Base-by-base conservation (phyloP, 1,140 invertebrate species). In the Lanistes nyassanus region DNA sequence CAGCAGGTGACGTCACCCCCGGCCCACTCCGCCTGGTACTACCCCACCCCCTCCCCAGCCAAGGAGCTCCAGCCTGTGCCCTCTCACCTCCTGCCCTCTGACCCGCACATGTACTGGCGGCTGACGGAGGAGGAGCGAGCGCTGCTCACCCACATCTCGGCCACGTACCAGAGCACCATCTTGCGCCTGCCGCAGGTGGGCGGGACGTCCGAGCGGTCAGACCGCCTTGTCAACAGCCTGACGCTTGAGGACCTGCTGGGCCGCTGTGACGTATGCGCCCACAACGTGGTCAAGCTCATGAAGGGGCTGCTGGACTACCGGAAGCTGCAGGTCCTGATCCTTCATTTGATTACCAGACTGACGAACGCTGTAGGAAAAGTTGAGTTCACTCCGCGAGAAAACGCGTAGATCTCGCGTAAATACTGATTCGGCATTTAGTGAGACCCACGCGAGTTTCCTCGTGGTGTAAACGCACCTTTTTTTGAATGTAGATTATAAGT, bases 51-150 rank as follows among this genome's bases (percentile, higher is more conserved):
- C 53, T 23, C 19, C 9, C 55, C 55, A 37, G 56, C 34, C 19
- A 58, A 58, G 31, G 56, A 56, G 36, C 39, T 72, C 23, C 55
- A 72, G 36, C 51, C 70, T 13, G 31, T 72, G 6, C 56, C 37
- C 21, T 34, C 36, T 2, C 6, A n/a, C 19, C 55, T 60, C 55
- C 23, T 72, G 70, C 70, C 70, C 55, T 72, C 70, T 16, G 70
- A 72, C 56, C 70, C 70, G 7, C 70, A 72, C 70, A 72, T 72
- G 70, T 72, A 72, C 56, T 72, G 70, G 70, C 55, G 70, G 13
- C 70, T 72, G 70, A 72, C 70, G 9, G 70, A 58, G 37, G 70
- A 72, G 34, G 70, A 72, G 70, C 70, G 70, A 6, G 70, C 53
- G 19, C 37, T 72, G 21, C 37, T 72, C 21, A 72, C 70, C 16